Conservation (phyloP, 2,113 vertebrate species). For the Semicossyphus pulcher region DNA sequence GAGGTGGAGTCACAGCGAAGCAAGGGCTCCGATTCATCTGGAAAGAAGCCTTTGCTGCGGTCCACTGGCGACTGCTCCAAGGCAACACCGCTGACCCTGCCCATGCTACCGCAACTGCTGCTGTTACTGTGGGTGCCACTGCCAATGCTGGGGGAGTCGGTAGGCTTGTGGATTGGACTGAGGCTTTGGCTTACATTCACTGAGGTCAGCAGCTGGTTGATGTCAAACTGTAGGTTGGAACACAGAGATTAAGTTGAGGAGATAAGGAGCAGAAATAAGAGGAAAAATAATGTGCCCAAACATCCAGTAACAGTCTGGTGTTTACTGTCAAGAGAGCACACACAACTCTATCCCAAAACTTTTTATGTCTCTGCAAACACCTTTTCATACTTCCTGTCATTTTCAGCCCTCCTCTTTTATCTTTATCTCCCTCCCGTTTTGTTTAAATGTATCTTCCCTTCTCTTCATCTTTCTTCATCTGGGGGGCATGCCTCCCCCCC, state of each 20-base stretch:
- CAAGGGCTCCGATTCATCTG: conserved; percentile 94
- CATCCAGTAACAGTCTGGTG: too few relatives aligned
- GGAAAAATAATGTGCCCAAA: background rate
- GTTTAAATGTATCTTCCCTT: too few relatives aligned
- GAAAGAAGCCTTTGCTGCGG: conserved; percentile 92
- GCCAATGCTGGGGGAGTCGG: conserved; percentile 72
- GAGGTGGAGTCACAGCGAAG: conserved; percentile 97
- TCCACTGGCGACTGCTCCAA: conserved; percentile 91
- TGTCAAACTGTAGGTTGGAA: conserved; percentile 88
- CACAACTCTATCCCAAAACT: too few relatives aligned
- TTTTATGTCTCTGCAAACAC: too few relatives aligned
- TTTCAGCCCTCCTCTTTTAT: too few relatives aligned
- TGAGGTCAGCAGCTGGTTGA: conserved; percentile 88
- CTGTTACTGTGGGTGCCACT: conserved; percentile 5
- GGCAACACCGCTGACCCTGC: conserved; percentile 58
- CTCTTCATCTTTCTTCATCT: too few relatives aligned
- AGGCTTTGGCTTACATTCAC: conserved; percentile 85
- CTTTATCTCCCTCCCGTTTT: too few relatives aligned
- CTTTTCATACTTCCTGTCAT: too few relatives aligned
- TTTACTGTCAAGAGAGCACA: too few relatives aligned
- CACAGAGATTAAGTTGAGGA: background rate
- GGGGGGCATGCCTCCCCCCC: too few relatives aligned
- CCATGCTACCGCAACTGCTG: conserved; percentile 8
- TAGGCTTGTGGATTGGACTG: conserved; percentile 85
- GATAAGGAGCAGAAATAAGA: background rate